These are phyloP conservation scores for Brachynemurus nebulosus DNA, from an alignment of 2,888 invertebrate species.

Conservation along the genomic window DNA sequence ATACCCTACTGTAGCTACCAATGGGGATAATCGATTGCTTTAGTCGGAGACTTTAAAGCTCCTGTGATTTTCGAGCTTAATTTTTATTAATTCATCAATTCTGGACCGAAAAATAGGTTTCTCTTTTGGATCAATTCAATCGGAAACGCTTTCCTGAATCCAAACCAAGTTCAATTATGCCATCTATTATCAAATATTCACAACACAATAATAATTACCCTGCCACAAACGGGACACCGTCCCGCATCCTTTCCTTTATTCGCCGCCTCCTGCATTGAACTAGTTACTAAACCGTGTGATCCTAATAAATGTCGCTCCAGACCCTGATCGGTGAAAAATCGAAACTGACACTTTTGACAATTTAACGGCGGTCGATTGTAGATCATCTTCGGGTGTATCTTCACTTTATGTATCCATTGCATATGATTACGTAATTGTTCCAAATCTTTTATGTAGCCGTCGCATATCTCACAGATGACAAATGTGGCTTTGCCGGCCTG, in stretches of 20 bases:
- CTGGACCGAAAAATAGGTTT: too few species aligned
- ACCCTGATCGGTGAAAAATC: conserved; percentile 96
- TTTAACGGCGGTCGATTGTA: conserved; percentile 87
- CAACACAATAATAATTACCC: conserved; percentile 41
- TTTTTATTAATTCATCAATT: too few species aligned
- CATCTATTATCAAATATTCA: too few species aligned
- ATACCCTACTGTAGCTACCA: too few species aligned
- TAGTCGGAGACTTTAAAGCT: too few species aligned
- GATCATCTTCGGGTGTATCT: conserved; percentile 93
- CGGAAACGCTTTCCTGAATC: too few species aligned
- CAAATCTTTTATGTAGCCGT: conserved; percentile 90
- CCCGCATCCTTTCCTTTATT: conserved; percentile 91
- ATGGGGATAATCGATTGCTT: too few species aligned
- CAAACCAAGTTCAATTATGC: too few species aligned
- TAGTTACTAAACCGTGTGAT: conserved; percentile 87
- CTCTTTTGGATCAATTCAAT: too few species aligned
- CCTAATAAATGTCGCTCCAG: conserved; percentile 88
- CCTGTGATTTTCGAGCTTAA: not conserved
- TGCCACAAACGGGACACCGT: conserved; percentile 87
- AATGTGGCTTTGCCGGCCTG: conserved; percentile 60
- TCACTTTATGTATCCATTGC: conserved; percentile 96
- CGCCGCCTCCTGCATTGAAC: conserved; percentile 91
- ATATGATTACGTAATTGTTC: conserved; percentile 90
- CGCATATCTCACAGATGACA: conserved; percentile 94
- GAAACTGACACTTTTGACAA: conserved; percentile 91